Evolutionary conservation across 1,140 invertebrate genomes (phyloP), one percentile per base, ranked within the genome.

Genomic region (Drosophila aff.): DNA sequence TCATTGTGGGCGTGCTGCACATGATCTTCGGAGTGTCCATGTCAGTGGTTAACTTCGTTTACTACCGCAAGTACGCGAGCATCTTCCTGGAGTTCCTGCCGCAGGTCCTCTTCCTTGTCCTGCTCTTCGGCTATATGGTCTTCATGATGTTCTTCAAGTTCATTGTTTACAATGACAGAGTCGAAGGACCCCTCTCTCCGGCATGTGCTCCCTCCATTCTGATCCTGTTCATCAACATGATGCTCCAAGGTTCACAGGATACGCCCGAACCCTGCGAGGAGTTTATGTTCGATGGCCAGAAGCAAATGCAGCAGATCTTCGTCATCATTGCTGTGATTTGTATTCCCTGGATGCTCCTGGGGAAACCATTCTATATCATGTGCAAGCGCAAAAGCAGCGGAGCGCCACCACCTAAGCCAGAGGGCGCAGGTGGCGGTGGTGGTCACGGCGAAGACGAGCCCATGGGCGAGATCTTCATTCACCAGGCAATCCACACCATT

Each of bases 11-110:
- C 23, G 97, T 99, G 0, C 81, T 96, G 59, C 99, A 99, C 93
- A 99, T 99, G 99, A 95, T 98, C 49, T 99, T 99, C 93, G 99
- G 99, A 41, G 96, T 99, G 4, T 94, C 95, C 78, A 95, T 99
- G 83, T 97, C 97, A 83, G 95, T 98, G 36, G 94, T 97, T 44
- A 99, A 99, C 93, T 97, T 98, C 93, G 92, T 96, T 95, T 98
- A 95, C 93, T 98, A 97, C 94, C 95, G 95, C 65, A 95, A 95
- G 79, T 94, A 95, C 49, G 93, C 96, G 41, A 97, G 96, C 89
- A 96, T 99, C 43, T 86, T 99, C 58, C 95, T 98, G 69, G 97
- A 99, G 93, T 99, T 99, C 93, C 93, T 99, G 46, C 99, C 99
- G 2, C 98, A 99, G 94, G 87, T 99, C 1, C 92, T 99, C 36